Evolutionary conservation across 2,797 vertebrate genomes (phyloP), one percentile per base, ranked within the genome.

Genomic region (Menidia menidia): DNA sequence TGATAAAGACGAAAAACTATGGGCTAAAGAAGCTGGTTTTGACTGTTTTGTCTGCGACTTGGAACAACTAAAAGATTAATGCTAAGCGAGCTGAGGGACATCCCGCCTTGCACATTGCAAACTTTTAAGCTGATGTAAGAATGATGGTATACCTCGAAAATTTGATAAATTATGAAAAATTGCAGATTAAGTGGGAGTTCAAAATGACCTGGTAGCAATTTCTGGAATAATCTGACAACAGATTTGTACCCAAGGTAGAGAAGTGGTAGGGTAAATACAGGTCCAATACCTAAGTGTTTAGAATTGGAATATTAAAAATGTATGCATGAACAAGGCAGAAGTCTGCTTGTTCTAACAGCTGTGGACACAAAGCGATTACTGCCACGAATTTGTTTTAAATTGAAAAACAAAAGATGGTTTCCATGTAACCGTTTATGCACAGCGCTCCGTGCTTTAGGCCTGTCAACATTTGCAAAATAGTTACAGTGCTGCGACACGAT

Each of bases 291-390:
- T 32, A 30, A 58, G 65, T 65, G 68, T 75, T 61, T 12, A 35
- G 80, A 65, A 78, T 75, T 14, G 67, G 41, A 53, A 50, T 61
- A 77, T 85, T 61, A 80, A 80, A 82, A 67, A 81, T 81, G 42
- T 33, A 73, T 75, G 32, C 1, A 31, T 39, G 15, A 75, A 50
- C 30, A 53, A 67, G n/a, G 53, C 19, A 30, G 44, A 69, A 72
- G 62, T 32, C 48, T 69, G 59, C 60, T 63, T 69, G 42, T 58
- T n/a, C 33, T 48, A 18, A 69, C 47, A 57, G 39, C 35, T 39
- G 56, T 54, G 8, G 0, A 3, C 54, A 44, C 30, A 72, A 53
- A 74, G 6, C 42, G 2, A 60, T 59, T 39, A 55, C 42, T 57
- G 42, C 6, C 13, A 51, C 41, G 31, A 8, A 13, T 12, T 51